Conservation (phyloP, 23 tunicate species). For the Diplosoma virens region DNA sequence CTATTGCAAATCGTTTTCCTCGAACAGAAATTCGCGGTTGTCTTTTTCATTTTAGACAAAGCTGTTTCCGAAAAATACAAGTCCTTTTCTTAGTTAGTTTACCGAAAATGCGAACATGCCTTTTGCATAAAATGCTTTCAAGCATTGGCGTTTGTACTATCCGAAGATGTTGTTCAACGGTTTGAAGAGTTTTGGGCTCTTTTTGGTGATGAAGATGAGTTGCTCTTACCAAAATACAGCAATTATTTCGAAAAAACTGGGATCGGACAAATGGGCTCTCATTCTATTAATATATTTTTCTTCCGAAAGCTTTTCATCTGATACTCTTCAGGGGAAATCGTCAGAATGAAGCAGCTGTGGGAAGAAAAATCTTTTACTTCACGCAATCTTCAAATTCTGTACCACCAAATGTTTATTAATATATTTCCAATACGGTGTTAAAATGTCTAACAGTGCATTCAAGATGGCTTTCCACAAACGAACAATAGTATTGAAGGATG, state of each 20-base stretch:
- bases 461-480: not conserved
- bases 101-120: not conserved
- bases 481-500: not conserved
- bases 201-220: not conserved
- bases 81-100: not conserved
- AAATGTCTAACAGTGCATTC: no score
- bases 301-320: no score
- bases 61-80: conserved; percentile 19
- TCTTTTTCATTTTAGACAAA: conserved; percentile 11
- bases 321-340: no score
- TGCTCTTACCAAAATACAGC: no score
- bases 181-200: not conserved
- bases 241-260: not conserved
- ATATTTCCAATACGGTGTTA: not conserved
- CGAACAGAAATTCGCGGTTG: conserved; percentile 14
- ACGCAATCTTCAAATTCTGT: no score
- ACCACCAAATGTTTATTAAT: no score
- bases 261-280: no score
- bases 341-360: no score
- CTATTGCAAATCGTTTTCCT: conserved; percentile 10
- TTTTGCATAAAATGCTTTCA: no score
- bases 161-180: not conserved
- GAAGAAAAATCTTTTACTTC: no score
- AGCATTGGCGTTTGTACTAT: not conserved
- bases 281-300: no score